Evolutionary conservation across 2,797 vertebrate species (phyloP).

Genomic region (Apogon hyalosoma): DNA sequence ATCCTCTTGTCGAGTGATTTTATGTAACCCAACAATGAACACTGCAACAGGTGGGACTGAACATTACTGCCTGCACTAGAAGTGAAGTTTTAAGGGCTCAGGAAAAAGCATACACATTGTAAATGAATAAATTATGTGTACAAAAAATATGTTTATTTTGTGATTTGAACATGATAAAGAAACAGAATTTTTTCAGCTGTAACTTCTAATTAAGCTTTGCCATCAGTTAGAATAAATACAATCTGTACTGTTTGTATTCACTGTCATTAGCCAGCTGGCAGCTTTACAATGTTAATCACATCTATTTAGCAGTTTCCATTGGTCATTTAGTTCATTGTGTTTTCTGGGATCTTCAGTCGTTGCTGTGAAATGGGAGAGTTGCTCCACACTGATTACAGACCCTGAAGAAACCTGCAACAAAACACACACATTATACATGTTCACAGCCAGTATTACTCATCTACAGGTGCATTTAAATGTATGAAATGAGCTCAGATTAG

Average conservation of each 20-base stretch:
- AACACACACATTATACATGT: constrained; percentile 18
- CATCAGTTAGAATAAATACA: constrained; percentile 68
- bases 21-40: constrained; percentile 15
- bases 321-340: constrained; percentile 42
- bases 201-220: constrained; percentile 47
- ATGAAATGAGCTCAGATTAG: neutral
- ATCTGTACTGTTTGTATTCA: constrained; percentile 59
- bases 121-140: constrained; percentile 79
- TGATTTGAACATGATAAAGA: constrained; percentile 66
- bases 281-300: constrained; percentile 49
- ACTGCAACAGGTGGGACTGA: constrained; percentile 7
- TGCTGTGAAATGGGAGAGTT: constrained; percentile 42
- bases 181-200: constrained; percentile 54
- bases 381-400: constrained; percentile 69
- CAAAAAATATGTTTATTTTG: constrained; percentile 78
- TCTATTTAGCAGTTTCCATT: constrained; percentile 39
- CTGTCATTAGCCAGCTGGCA: constrained; percentile 55
- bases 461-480: neutral
- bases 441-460: neutral
- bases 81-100: constrained; percentile 9
- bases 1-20: constrained; percentile 30
- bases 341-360: constrained; percentile 49
- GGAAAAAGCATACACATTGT: constrained; percentile 49
- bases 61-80: constrained; percentile 3
- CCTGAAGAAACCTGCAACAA: constrained; percentile 84